phyloP scores from a whole-genome alignment of 2,888 invertebrate species.

The Ganaspis brasiliensis region DNA sequence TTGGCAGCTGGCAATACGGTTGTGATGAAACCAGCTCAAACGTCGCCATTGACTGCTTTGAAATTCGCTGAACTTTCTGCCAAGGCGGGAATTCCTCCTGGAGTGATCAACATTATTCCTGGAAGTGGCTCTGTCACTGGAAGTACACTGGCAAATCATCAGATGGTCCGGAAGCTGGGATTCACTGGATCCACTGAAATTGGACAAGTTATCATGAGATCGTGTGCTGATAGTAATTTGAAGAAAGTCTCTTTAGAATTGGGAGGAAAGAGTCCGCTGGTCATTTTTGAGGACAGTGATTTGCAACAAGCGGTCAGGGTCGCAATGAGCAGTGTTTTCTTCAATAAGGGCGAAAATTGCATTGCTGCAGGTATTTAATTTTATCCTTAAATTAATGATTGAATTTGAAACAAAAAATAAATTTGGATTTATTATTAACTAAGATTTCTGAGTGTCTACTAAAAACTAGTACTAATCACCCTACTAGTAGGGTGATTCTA shows the following conservation, averaged over 20 bases:
- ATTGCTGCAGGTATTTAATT: constrained; percentile 89
- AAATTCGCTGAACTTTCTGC: constrained; percentile 96
- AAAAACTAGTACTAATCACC: too few relatives aligned
- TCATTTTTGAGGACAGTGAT: constrained; percentile 97
- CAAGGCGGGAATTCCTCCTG: constrained; percentile 95
- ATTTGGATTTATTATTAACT: too few relatives aligned
- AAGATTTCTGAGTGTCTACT: too few relatives aligned
- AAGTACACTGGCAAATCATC: constrained; percentile 93
- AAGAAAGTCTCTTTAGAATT: constrained; percentile 97
- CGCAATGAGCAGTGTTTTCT: constrained; percentile 96
- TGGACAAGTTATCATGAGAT: constrained; percentile 95
- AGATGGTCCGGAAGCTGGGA: constrained; percentile 93
- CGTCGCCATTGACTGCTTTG: constrained; percentile 95
- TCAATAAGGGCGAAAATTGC: constrained; percentile 99
- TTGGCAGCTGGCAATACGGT: constrained; percentile 98
- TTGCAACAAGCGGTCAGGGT: constrained; percentile 95
- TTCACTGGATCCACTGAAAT: constrained; percentile 98
- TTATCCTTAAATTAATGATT: neutral
- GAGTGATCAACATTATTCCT: constrained; percentile 96
- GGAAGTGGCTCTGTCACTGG: constrained; percentile 91
- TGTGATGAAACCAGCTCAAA: constrained; percentile 96
- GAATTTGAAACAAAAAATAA: neutral
- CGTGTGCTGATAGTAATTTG: constrained; percentile 93
- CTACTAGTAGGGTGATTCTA: too few relatives aligned
- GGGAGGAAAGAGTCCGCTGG: constrained; percentile 97